Percentiles rank a stretch among this genome's conserved stretches.
Conservation (phyloP, 2,797 vertebrate genomes). For the Darevskia nairensis region DNA sequence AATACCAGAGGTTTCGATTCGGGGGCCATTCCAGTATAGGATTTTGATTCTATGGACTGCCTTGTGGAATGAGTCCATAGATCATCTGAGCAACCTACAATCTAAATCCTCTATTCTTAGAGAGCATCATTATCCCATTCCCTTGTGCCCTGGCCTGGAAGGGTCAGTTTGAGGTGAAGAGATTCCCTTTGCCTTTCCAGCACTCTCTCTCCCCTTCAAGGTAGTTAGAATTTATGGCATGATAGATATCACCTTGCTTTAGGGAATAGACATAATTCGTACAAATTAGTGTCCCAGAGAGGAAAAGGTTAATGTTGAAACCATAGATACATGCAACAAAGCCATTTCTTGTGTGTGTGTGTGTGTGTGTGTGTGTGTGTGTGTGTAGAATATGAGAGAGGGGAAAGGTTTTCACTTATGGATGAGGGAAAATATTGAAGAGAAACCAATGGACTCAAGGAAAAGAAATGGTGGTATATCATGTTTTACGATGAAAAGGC, state of each 20-base stretch:
- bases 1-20: background rate
- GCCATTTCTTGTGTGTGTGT: background rate
- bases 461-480: background rate
- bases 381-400: background rate
- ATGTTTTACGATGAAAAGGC: background rate
- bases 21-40: background rate
- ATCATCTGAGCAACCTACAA: background rate
- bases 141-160: background rate
- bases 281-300: background rate
- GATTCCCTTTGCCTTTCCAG: background rate
- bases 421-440: background rate
- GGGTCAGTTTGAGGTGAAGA: background rate
- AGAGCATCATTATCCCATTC: background rate
- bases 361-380: background rate
- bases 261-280: background rate
- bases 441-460: background rate
- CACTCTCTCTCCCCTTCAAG: rapidly evolving
- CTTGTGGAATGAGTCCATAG: background rate
- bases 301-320: background rate
- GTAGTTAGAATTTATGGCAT: background rate
- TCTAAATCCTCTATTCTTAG: background rate
- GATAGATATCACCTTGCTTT: background rate
- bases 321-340: background rate
- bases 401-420: background rate
- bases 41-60: background rate